These are phyloP conservation scores for Punctoribates punctum DNA, from an alignment of 2,888 invertebrate species.

Conservation along the genomic window DNA sequence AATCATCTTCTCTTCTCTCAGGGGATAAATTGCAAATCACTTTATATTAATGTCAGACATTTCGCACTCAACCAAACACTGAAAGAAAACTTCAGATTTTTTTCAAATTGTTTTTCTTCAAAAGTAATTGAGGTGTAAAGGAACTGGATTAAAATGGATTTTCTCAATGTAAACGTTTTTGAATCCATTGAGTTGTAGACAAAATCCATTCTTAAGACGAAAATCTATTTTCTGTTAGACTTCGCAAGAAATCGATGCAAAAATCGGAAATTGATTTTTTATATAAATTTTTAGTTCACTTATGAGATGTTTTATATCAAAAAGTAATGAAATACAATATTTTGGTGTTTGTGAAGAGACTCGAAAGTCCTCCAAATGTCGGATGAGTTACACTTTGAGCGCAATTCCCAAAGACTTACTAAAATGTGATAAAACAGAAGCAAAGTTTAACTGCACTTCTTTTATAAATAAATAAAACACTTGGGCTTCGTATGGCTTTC, in stretches of 20 bases:
- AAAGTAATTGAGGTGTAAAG: slow-evolving; percentile 4
- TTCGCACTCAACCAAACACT: not conserved
- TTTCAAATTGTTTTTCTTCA: slow-evolving; percentile 19
- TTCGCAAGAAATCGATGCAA: no score
- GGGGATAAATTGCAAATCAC: slow-evolving; percentile 29
- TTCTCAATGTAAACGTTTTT: not conserved
- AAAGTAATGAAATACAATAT: no score
- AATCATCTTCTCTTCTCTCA: not conserved
- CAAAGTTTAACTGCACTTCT: not conserved
- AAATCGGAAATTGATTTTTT: no score
- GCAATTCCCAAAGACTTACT: slow-evolving; percentile 2
- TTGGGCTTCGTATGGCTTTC: not conserved
- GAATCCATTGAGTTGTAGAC: not conserved
- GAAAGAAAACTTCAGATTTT: slow-evolving; percentile 3
- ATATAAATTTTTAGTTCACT: no score
- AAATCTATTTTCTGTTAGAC: no score
- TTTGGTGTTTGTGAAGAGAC: not conserved
- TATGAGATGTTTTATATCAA: no score
- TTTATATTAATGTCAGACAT: slow-evolving; percentile 12
- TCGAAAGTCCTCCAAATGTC: not conserved
- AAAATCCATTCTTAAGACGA: no score
- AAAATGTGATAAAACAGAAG: slow-evolving; percentile 1
- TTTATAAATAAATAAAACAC: slow-evolving; percentile 17
- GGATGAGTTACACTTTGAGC: not conserved
- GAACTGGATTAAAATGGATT: not conserved